phyloP scores from a whole-genome alignment of 1,140 invertebrate genomes.

The Zaprionus nigranus region DNA sequence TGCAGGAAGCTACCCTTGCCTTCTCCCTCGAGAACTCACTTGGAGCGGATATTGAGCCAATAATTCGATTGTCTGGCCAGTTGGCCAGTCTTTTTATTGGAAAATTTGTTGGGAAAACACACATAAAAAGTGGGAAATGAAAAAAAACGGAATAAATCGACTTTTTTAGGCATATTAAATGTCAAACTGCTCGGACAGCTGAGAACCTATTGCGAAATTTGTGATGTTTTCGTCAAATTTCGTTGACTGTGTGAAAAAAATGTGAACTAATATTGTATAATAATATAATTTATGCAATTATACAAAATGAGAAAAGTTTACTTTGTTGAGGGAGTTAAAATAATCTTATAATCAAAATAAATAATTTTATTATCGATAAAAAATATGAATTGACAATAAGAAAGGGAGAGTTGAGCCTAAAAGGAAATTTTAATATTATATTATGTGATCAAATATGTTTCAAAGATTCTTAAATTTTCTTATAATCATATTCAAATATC shows the following conservation, averaged over 20 bases:
- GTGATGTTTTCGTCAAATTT: background rate
- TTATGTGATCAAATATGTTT: no score
- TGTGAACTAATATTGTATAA: background rate
- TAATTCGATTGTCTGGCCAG: constrained; percentile 74
- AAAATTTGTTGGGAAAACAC: constrained; percentile 31
- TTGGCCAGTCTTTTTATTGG: constrained; percentile 47
- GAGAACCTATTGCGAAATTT: background rate
- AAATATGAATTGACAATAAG: no score
- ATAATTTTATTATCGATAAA: no score
- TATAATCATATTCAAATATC: no score
- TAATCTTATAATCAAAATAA: no score
- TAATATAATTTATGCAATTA: background rate
- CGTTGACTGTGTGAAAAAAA: background rate
- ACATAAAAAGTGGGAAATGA: background rate
- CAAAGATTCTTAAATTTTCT: no score
- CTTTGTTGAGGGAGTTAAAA: no score
- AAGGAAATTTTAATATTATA: no score
- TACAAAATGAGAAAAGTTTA: background rate
- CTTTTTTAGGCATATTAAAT: constrained; percentile 23
- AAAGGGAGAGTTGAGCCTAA: no score
- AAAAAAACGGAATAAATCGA: constrained; percentile 20
- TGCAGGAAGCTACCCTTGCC: constrained; percentile 40
- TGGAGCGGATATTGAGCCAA: constrained; percentile 74
- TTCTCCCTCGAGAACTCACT: constrained; percentile 30
- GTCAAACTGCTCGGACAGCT: background rate